Conservation (phyloP, 2,888 invertebrate species). For the Melanargia galathea region DNA sequence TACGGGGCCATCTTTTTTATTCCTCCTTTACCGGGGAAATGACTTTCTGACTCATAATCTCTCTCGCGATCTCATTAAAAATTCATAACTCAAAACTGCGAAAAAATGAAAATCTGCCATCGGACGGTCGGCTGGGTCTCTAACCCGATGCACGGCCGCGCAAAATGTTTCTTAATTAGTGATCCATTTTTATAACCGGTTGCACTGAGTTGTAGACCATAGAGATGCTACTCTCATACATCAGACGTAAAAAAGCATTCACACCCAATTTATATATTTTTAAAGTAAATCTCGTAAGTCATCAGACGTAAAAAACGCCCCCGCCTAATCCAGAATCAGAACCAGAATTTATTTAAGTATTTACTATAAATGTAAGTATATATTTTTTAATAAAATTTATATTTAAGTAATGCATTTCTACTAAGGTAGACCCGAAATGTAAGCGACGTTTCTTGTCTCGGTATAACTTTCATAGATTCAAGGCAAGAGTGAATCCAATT, state of each 20-base stretch:
- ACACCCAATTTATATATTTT: background rate
- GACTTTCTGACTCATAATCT: slow-evolving; percentile 84
- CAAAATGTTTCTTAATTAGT: slow-evolving; percentile 41
- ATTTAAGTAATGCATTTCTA: too few species aligned
- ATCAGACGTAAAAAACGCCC: too few species aligned
- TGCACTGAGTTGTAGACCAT: background rate
- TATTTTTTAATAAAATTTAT: too few species aligned
- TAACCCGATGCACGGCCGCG: slow-evolving; percentile 37
- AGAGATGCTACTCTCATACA: background rate
- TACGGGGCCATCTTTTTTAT: slow-evolving; percentile 66
- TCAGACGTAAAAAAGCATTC: background rate
- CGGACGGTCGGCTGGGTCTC: slow-evolving; percentile 44
- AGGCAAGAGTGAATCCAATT: too few species aligned
- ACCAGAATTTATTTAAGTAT: too few species aligned
- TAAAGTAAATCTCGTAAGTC: too few species aligned
- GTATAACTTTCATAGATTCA: too few species aligned
- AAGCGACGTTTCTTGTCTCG: too few species aligned
- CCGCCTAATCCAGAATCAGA: too few species aligned
- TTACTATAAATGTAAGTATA: too few species aligned
- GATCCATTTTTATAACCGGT: slow-evolving; percentile 38
- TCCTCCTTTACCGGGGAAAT: slow-evolving; percentile 79
- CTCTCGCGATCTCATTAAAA: slow-evolving; percentile 84
- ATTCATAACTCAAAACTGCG: slow-evolving; percentile 83
- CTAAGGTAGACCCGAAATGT: too few species aligned
- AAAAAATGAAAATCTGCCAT: slow-evolving; percentile 78